Conservation (phyloP, 1,140 invertebrate genomes). For the Trigoniulus corallinus region DNA sequence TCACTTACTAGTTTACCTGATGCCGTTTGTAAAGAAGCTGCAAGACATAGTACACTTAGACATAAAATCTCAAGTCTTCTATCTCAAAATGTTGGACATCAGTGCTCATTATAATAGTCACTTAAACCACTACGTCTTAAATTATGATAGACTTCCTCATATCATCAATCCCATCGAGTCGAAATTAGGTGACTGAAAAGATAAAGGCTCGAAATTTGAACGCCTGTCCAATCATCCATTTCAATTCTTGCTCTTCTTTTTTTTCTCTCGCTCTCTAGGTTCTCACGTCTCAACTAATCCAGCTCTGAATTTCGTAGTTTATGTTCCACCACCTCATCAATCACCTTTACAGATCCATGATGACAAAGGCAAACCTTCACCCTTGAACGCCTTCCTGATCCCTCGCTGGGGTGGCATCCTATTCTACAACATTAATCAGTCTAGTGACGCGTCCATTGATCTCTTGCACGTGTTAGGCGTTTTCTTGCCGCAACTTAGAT, state of each 20-base stretch:
- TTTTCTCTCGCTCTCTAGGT: neutral
- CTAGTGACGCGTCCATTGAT: slow-evolving; percentile 28
- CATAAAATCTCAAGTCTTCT: neutral
- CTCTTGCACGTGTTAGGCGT: slow-evolving; percentile 48
- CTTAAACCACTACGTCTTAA: neutral
- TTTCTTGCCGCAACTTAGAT: slow-evolving; percentile 57
- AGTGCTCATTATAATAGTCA: neutral
- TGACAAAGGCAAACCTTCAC: slow-evolving; percentile 17
- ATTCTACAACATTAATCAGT: slow-evolving; percentile 25
- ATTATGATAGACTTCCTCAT: neutral
- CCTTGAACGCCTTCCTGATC: slow-evolving; percentile 56
- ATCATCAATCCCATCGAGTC: slow-evolving; percentile 54
- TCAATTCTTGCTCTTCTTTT: too few species aligned
- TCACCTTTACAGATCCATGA: slow-evolving; percentile 49
- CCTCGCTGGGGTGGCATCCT: slow-evolving; percentile 70
- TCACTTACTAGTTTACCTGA: neutral
- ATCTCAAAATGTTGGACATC: neutral
- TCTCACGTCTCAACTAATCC: slow-evolving; percentile 65
- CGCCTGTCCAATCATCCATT: too few species aligned
- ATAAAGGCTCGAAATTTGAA: too few species aligned
- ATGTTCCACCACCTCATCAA: slow-evolving; percentile 50
- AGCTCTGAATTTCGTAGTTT: slow-evolving; percentile 67
- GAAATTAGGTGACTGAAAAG: slow-evolving; percentile 42
- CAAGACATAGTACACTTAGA: neutral
- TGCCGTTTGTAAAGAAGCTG: neutral